phyloP scores from a whole-genome alignment of 2,797 vertebrate genomes.

The Chrysocyon brachyurus region DNA sequence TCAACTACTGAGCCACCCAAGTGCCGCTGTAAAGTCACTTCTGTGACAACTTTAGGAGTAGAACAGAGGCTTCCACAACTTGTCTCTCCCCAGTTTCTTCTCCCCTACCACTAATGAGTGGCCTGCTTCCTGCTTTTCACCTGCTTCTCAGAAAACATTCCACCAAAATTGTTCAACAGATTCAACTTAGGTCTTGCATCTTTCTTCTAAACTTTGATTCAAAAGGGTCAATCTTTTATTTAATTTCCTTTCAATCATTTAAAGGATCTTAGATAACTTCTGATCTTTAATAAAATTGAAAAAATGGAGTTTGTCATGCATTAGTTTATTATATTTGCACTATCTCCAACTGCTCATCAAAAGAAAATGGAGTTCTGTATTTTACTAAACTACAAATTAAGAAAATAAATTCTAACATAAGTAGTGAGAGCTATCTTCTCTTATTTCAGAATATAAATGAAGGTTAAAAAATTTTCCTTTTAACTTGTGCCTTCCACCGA shows the following conservation, averaged over 20 bases:
- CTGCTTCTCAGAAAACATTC: neutral
- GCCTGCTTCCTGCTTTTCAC: neutral
- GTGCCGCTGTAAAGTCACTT: neutral
- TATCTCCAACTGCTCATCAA: conserved; percentile 29
- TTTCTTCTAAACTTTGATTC: neutral
- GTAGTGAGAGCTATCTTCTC: neutral
- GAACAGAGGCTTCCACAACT: rapidly evolving
- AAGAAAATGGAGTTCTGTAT: conserved; percentile 58
- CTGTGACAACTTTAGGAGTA: neutral
- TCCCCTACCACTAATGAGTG: rapidly evolving
- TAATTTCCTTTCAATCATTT: conserved; percentile 31
- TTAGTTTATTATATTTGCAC: conserved; percentile 60
- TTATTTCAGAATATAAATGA: conserved; percentile 49
- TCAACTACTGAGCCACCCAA: too few species aligned
- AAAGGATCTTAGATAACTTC: conserved; percentile 27
- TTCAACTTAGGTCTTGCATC: neutral
- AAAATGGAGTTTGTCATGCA: neutral
- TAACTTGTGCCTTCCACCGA: neutral
- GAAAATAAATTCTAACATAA: neutral
- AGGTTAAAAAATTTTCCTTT: conserved; percentile 37
- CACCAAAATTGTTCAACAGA: neutral
- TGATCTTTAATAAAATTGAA: conserved; percentile 55
- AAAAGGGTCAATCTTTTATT: neutral
- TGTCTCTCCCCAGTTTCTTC: neutral
- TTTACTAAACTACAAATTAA: neutral